Evolutionary conservation across 1,140 invertebrate genomes (phyloP).

Genomic region (Olivierus martensii): DNA sequence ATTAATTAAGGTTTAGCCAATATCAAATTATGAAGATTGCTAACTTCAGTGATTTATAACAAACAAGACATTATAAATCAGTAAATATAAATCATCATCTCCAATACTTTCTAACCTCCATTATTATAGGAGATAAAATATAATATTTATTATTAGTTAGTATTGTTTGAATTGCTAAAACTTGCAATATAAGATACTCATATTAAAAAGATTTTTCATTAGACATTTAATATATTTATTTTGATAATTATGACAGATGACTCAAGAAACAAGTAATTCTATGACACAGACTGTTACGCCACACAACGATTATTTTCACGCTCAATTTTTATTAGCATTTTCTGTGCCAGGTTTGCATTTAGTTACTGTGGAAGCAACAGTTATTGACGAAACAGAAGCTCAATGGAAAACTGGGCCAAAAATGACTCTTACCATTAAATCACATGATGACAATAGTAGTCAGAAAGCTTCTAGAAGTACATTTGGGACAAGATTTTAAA

Average conservation of each 20-base stretch:
- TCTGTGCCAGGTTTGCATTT: constrained; percentile 34
- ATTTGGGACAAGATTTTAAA: neutral
- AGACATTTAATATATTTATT: too few species aligned
- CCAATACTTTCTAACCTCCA: too few species aligned
- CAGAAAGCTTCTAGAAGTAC: constrained; percentile 4
- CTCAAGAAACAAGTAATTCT: constrained; percentile 31
- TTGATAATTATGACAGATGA: constrained; percentile 8
- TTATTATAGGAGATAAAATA: too few species aligned
- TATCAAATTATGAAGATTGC: too few species aligned
- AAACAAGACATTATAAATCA: too few species aligned
- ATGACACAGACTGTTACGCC: constrained; percentile 51
- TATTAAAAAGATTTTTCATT: too few species aligned
- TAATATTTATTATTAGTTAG: too few species aligned
- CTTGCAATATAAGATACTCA: too few species aligned
- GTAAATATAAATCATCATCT: too few species aligned
- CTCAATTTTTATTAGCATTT: constrained; percentile 54
- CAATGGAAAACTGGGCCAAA: constrained; percentile 60
- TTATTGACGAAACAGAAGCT: constrained; percentile 53
- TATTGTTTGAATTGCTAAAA: too few species aligned
- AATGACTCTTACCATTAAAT: constrained; percentile 49
- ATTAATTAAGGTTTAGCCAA: too few species aligned
- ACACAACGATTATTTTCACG: constrained; percentile 64
- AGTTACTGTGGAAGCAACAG: constrained; percentile 51
- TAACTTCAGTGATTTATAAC: too few species aligned
- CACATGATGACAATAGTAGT: constrained; percentile 44